Conservation (phyloP, 2,888 invertebrate species). For the Ptychoptera albimana region DNA sequence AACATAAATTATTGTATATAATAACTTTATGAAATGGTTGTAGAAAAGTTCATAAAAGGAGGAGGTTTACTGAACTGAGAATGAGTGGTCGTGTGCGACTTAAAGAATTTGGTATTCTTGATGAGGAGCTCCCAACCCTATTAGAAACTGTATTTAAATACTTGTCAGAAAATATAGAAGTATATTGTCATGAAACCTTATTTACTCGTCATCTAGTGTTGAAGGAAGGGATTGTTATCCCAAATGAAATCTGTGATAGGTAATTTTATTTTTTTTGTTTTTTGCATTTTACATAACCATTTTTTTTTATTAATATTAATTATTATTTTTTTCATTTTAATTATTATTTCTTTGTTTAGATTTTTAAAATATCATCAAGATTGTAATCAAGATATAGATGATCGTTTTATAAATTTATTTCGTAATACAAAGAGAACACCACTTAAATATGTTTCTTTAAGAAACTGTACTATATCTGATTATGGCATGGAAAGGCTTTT, state of each 20-base stretch:
- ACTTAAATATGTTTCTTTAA: constrained; percentile 49
- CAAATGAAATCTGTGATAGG: constrained; percentile 54
- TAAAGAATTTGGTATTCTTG: constrained; percentile 27
- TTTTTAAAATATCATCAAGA: constrained; percentile 28
- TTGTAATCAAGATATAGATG: constrained; percentile 38
- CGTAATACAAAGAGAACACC: constrained; percentile 48
- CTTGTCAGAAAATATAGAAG: constrained; percentile 25
- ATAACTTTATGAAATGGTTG: background rate
- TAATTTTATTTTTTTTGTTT: constrained; percentile 3
- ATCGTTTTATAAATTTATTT: constrained; percentile 55
- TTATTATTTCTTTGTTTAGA: constrained; percentile 16
- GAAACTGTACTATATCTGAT: constrained; percentile 56
- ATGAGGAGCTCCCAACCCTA: constrained; percentile 28
- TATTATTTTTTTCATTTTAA: background rate
- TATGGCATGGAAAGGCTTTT: constrained; percentile 51
- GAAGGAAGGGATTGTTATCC: constrained; percentile 41
- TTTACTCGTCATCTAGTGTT: constrained; percentile 26
- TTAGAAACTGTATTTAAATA: constrained; percentile 28
- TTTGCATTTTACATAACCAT: background rate
- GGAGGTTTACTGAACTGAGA: background rate
- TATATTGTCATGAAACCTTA: constrained; percentile 20
- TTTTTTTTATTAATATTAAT: background rate
- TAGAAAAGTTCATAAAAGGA: background rate
- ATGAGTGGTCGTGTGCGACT: constrained; percentile 32
- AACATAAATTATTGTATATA: too few relatives aligned